Base-by-base conservation (phyloP, 2,888 invertebrate genomes). In the Zeuzera pyrina region DNA sequence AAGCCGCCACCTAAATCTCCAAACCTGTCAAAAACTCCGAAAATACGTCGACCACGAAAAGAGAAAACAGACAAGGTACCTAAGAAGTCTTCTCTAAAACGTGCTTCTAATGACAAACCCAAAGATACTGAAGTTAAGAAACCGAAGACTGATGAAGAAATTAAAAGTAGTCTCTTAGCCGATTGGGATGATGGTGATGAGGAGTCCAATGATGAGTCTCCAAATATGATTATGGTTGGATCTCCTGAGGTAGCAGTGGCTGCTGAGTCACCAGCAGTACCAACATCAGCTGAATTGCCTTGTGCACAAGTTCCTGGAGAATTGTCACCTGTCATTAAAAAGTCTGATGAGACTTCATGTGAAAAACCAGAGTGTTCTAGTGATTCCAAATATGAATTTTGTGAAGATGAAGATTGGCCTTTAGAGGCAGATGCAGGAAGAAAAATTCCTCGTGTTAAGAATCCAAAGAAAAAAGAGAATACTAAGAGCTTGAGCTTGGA, bases 341-440 rank as follows among this genome's bases (percentile, higher is more conserved):
- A 63, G 42, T 22, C 49, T 1, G 60, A 61, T 15, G 59, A 56
- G 28, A 38, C 48, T 8, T 24, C 44, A 15, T 42, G 47, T 27
- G 78, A 77, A 50, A 68, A 84, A 65, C 65, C 84, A 42, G 71
- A 85, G 46, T 66, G 79, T 11, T 66, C 76, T 1, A 76, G 70
- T 43, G 76, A 88, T 31, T 89, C 91, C 0, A 92, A 92, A 58
- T 93, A 92, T 57, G 93, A 93, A 62, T 93, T 93, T 58, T 89
- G 90, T 44, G 91, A 92, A 39, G 91, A 91, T 43, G 88, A 91
- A 56, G 87, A 85, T 49, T 83, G 86, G 78, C 79, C 84, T 7
- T 71, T 85, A 34, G 85, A 86, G 49, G 71, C 74, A 12, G 84
- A 79, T 42, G 74, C 61, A 15, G 84, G 89, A 8, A 77, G 89